phyloP scores from a whole-genome alignment of 2,888 invertebrate species.

The Drosophila mayaguana region DNA sequence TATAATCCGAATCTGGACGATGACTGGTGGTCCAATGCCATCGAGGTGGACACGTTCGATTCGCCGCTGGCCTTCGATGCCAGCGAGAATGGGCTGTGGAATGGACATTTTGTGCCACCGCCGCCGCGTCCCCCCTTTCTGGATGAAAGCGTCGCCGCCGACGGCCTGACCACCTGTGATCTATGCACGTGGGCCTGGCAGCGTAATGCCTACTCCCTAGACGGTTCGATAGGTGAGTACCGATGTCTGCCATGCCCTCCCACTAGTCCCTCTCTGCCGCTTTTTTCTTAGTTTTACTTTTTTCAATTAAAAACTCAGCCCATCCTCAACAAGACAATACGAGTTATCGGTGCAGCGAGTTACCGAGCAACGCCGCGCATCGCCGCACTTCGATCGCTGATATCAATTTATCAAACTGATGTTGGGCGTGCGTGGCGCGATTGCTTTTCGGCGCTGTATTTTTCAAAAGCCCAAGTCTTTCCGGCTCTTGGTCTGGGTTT shows the following conservation, averaged over 20 bases:
- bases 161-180: slow-evolving; percentile 91
- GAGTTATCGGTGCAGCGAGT: slow-evolving; percentile 32
- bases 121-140: slow-evolving; percentile 89
- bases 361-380: slow-evolving; percentile 9
- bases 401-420: slow-evolving; percentile 84
- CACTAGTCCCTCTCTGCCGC: slow-evolving; percentile 2
- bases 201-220: slow-evolving; percentile 87
- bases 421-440: slow-evolving; percentile 81
- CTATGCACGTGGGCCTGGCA: slow-evolving; percentile 91
- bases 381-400: slow-evolving; percentile 82
- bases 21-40: slow-evolving; percentile 85
- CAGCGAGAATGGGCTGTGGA: slow-evolving; percentile 85
- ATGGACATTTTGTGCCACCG: slow-evolving; percentile 88
- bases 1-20: slow-evolving; percentile 77
- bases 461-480: slow-evolving; percentile 10
- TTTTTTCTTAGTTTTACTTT: slow-evolving; percentile 60
- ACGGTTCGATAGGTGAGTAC: slow-evolving; percentile 87
- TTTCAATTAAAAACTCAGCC: slow-evolving; percentile 75
- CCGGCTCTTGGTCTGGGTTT: slow-evolving; percentile 15
- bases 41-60: slow-evolving; percentile 85
- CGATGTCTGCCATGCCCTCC: slow-evolving; percentile 18
- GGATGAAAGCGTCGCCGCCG: slow-evolving; percentile 88
- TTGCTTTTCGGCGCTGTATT: slow-evolving; percentile 74
- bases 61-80: slow-evolving; percentile 85
- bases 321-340: slow-evolving; percentile 53